Percentiles rank a stretch among this genome's conserved stretches.
Conservation (phyloP, 2,113 vertebrate species). For the Chionodraco myersi region DNA sequence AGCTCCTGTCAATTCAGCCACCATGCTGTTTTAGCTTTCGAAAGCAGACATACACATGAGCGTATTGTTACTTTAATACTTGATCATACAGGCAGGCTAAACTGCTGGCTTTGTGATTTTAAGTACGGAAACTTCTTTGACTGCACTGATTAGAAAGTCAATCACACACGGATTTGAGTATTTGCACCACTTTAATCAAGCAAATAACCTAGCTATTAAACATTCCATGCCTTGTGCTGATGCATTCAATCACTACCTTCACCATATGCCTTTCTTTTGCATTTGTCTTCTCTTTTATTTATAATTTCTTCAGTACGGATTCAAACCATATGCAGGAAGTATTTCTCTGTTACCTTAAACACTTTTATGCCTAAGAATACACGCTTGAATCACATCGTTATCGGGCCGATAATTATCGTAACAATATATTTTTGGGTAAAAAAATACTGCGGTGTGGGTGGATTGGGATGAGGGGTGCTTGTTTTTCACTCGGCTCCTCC, state of each 20-base stretch:
- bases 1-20: constrained; percentile 50
- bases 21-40: constrained; percentile 15
- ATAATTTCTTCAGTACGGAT: constrained; percentile 7
- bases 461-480: too few relatives aligned
- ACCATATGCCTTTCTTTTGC: constrained; percentile 17
- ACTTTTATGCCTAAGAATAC: constrained; percentile 5
- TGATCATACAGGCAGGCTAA: not conserved
- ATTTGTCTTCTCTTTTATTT: constrained; percentile 17
- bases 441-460: too few relatives aligned
- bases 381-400: not conserved
- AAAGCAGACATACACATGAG: constrained; percentile 14
- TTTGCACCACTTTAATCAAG: constrained; percentile 43
- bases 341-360: constrained; percentile 5
- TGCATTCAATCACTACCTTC: constrained; percentile 15
- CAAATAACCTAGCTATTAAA: constrained; percentile 30
- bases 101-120: constrained; percentile 26
- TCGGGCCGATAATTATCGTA: not conserved
- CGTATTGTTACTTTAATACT: constrained; percentile 4
- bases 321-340: constrained; percentile 9
- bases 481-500: too few relatives aligned
- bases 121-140: constrained; percentile 27
- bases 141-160: constrained; percentile 47
- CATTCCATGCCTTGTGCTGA: constrained; percentile 5
- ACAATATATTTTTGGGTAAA: too few relatives aligned
- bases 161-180: constrained; percentile 35